Percentiles rank a stretch among this genome's conserved stretches.
phyloP scores from a whole-genome alignment of 2,797 vertebrate species.

The Phoebastria nigripes region DNA sequence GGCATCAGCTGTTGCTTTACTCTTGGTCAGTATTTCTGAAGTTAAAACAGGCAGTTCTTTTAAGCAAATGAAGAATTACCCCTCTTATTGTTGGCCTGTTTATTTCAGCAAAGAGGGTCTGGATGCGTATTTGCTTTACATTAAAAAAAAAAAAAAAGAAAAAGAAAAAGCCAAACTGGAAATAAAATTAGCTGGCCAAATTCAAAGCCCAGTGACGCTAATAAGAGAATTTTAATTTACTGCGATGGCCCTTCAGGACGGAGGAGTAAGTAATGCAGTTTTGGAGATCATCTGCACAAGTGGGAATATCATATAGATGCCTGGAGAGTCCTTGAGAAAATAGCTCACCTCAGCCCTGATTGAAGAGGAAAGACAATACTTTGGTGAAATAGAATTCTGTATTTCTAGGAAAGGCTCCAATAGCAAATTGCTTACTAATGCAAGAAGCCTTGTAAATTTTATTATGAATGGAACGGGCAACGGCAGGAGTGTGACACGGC shows the following conservation, averaged over 20 bases:
- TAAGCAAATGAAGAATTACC: not conserved
- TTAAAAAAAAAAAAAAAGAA: not conserved
- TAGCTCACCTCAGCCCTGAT: conserved; percentile 5
- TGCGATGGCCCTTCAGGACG: not conserved
- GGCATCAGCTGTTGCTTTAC: conserved; percentile 45
- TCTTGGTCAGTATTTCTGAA: not conserved
- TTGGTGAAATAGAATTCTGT: conserved; percentile 45
- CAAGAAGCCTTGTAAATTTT: conserved; percentile 35
- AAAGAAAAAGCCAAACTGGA: not conserved
- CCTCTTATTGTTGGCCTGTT: conserved; percentile 6
- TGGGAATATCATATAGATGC: conserved; percentile 49
- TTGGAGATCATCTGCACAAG: conserved; percentile 18
- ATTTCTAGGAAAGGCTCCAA: conserved; percentile 64
- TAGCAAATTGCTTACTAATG: conserved; percentile 28
- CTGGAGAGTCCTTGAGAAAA: conserved; percentile 56
- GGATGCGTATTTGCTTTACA: not conserved
- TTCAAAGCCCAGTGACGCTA: not conserved
- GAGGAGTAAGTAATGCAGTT: conserved; percentile 19
- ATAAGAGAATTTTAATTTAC: conserved; percentile 19
- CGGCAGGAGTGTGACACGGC: not conserved
- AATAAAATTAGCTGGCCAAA: not conserved
- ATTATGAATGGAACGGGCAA: conserved; percentile 6
- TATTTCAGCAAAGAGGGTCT: not conserved
- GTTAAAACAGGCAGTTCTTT: conserved; percentile 37
- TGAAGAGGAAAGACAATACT: conserved; percentile 57